Evolutionary conservation across 2,797 vertebrate species (phyloP).

Genomic region (Platyrinchus mystaceus): DNA sequence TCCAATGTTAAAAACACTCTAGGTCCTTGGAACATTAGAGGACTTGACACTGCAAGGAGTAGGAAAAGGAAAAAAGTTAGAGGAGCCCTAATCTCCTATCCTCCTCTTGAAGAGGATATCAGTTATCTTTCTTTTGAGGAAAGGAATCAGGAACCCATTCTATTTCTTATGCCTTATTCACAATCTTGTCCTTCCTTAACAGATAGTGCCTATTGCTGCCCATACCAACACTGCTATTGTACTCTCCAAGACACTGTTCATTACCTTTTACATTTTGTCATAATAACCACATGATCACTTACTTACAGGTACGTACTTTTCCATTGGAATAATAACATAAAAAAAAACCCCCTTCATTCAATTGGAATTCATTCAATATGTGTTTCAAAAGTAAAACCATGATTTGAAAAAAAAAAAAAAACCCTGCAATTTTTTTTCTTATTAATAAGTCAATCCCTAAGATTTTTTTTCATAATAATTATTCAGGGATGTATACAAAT

Average conservation of each 20-base stretch:
- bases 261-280: neutral
- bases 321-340: neutral
- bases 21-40: neutral
- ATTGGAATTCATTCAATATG: neutral
- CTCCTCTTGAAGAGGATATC: neutral
- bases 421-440: neutral
- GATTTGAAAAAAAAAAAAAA: neutral
- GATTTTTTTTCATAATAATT: neutral
- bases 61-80: neutral
- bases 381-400: neutral
- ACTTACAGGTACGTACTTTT: neutral
- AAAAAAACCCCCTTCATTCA: neutral
- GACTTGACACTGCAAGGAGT: neutral
- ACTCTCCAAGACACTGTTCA: neutral
- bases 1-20: neutral
- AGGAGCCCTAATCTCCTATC: neutral
- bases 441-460: neutral
- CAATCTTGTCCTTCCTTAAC: neutral
- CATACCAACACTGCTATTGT: neutral
- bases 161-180: neutral
- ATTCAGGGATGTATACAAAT: neutral
- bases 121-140: neutral
- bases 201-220: neutral
- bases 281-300: neutral
- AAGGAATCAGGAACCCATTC: neutral